Evolutionary conservation across 2,888 invertebrate species (phyloP), one percentile per base, ranked within the genome.

Genomic region (Emmelina monodactyla): DNA sequence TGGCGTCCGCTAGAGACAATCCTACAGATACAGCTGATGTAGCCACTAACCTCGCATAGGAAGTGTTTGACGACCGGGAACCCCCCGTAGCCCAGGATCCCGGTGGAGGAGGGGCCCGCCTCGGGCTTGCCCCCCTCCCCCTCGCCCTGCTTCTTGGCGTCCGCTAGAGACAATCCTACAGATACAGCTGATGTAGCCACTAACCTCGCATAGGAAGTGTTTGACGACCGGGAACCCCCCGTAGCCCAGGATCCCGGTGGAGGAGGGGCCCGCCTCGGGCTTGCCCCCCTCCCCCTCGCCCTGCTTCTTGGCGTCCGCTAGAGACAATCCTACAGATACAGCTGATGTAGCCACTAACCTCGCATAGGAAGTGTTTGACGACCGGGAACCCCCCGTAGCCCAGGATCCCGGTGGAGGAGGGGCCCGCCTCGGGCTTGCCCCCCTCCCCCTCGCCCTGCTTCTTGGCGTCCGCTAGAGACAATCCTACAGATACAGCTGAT

Each of bases 31-130:
- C n/a, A n/a, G n/a, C n/a, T n/a, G n/a, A n/a, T n/a, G n/a, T n/a
- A n/a, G n/a, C n/a, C 6, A 29, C 40, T 46, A 15, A 76, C 80
- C 69, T 79, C 78, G 39, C 82, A 82, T n/a, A 80, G 37, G 42
- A 80, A 82, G 39, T 81, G 79, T 40, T 80, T 81, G 28, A 73
- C 79, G 1, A 82, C 80, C 0, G 82, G 80, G 34, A 81, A 82
- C 29, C 71, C 73, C 0, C 78, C 78, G 25, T 78, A 75, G 1
- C 75, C 73, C 1, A 71, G 55, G 3, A 75, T 69, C 1, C 65
- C 62, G 2, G 62, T 55, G 15, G 61, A 59, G 0, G 63, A 53
- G 0, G 63, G 57, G 0, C 57, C 62, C 0, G 54, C 50, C 1
- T 50, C 46, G 1, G 49, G 45, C 2, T 44, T 34, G 34, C 47